Percentiles rank a stretch among this genome's conserved stretches.
Evolutionary conservation across 2,797 vertebrate genomes (phyloP).

Genomic region (Argentina silus): DNA sequence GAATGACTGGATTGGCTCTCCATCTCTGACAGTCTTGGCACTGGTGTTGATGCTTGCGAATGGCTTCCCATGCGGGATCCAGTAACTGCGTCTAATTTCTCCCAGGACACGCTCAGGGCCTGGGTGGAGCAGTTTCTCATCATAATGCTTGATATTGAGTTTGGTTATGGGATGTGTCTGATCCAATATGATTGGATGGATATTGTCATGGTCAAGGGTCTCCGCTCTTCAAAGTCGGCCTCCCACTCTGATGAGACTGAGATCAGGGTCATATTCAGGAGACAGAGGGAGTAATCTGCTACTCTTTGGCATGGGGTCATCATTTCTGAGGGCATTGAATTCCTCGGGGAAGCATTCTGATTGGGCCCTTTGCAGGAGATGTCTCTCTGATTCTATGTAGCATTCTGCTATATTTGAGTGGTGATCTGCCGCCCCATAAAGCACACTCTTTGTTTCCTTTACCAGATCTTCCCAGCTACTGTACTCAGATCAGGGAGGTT

Average conservation of each 20-base stretch:
- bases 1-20: too few species aligned
- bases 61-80: too few species aligned
- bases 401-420: neutral
- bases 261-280: conserved; percentile 12
- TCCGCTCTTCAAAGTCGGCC: neutral
- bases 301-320: neutral
- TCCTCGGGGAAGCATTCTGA: conserved; percentile 6
- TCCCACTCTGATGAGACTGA: conserved; percentile 11
- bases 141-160: conserved; percentile 16
- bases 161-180: conserved; percentile 12
- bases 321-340: conserved; percentile 4
- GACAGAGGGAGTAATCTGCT: conserved; percentile 2
- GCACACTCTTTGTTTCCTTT: conserved; percentile 1
- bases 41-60: too few species aligned
- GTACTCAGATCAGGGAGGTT: conserved; percentile 17
- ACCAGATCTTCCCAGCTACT: conserved; percentile 15
- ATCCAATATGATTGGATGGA: conserved; percentile 20
- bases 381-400: neutral
- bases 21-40: too few species aligned
- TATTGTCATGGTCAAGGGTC: neutral
- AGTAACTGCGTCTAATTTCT: too few species aligned
- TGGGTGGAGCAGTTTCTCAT: too few species aligned
- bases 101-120: too few species aligned
- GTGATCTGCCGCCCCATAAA: conserved; percentile 9
- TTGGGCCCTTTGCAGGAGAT: neutral